Evolutionary conservation across 2,797 vertebrate genomes (phyloP).

Genomic region (Margarornis squamiger): DNA sequence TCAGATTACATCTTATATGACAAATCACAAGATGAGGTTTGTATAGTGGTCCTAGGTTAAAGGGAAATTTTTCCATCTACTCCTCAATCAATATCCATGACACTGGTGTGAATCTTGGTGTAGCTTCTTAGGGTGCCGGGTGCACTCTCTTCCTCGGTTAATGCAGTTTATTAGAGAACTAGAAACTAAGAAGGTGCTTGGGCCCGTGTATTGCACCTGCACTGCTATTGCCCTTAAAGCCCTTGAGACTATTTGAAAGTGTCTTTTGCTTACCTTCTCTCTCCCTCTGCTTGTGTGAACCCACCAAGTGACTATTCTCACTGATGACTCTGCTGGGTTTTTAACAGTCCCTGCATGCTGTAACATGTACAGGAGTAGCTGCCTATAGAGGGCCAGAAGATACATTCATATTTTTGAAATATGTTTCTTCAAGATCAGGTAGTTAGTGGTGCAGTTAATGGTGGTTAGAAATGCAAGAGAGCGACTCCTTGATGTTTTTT

Average conservation of each 20-base stretch:
- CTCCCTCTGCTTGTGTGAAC: neutral
- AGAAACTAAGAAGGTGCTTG: neutral
- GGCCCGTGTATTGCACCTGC: neutral
- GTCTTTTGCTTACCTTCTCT: neutral
- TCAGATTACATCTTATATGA: neutral
- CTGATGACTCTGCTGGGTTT: neutral
- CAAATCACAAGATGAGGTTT: neutral
- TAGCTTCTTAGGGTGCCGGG: fast-evolving
- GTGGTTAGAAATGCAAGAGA: neutral
- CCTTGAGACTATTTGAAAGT: neutral
- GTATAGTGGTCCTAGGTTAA: neutral
- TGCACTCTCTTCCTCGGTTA: neutral
- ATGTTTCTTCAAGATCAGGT: neutral
- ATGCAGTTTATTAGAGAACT: neutral
- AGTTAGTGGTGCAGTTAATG: neutral
- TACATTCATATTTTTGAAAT: neutral
- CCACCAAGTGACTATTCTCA: neutral
- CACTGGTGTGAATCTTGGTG: neutral
- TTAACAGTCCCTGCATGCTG: neutral
- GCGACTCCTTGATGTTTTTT: neutral
- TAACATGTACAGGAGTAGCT: neutral
- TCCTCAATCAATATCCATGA: neutral
- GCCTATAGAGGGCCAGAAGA: neutral
- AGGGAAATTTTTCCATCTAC: neutral
- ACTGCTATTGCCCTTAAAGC: neutral